Evolutionary conservation across 2,113 vertebrate genomes (phyloP).

Genomic region (Serilophus lunatus): DNA sequence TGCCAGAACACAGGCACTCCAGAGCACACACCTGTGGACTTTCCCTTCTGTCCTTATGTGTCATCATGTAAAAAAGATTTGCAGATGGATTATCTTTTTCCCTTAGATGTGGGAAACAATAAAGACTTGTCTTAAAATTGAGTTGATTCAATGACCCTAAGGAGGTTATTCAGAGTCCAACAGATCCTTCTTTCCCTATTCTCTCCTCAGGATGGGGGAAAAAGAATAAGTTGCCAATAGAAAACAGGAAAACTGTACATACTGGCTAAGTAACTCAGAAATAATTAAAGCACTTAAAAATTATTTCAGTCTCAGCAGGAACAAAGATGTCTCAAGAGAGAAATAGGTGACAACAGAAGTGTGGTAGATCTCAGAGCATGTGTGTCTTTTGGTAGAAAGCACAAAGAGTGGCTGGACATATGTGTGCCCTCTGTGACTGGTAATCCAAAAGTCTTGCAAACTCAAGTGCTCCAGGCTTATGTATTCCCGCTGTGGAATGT

Average conservation of each 20-base stretch:
- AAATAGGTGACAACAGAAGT: not conserved
- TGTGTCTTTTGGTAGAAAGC: not conserved
- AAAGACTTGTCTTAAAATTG: not conserved
- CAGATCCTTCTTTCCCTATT: not conserved
- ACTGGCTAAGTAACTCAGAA: not conserved
- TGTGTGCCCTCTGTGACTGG: not conserved
- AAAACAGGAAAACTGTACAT: not conserved
- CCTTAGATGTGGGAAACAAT: not conserved
- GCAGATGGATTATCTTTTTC: not conserved
- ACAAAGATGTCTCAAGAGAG: not conserved
- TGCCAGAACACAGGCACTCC: not conserved
- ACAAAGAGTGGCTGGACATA: not conserved
- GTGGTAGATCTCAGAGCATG: not conserved
- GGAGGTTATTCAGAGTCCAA: not conserved
- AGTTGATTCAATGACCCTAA: not conserved
- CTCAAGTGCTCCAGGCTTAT: not conserved
- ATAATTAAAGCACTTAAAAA: not conserved
- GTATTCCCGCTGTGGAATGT: slow-evolving; percentile 40
- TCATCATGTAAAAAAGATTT: not conserved
- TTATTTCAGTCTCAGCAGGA: not conserved
- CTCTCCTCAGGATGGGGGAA: not conserved
- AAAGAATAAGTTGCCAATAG: not conserved
- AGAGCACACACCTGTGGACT: not conserved
- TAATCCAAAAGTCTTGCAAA: not conserved
- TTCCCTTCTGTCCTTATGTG: not conserved